phyloP scores from a whole-genome alignment of 2,113 vertebrate genomes.

The Cheilinus undulatus region DNA sequence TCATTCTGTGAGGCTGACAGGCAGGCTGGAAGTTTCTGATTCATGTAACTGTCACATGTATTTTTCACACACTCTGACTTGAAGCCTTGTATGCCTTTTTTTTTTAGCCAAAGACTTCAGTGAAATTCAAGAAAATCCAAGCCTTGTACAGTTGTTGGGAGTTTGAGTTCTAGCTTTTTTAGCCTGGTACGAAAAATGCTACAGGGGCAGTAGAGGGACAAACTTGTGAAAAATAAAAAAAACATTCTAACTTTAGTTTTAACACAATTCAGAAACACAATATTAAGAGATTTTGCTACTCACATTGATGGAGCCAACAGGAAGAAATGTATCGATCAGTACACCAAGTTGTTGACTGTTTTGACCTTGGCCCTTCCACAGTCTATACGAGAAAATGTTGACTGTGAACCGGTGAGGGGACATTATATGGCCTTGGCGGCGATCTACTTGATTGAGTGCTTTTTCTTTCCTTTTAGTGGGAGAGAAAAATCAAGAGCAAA shows the following conservation, averaged over 20 bases:
- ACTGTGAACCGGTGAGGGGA: neutral
- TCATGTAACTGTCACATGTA: too few species aligned
- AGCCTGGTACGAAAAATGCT: too few species aligned
- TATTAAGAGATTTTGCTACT: neutral
- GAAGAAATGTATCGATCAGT: neutral
- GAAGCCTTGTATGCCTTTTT: neutral
- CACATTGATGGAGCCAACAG: neutral
- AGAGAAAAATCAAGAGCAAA: slow-evolving; percentile 16
- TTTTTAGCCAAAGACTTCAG: neutral
- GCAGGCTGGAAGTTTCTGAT: too few species aligned
- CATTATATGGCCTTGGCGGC: slow-evolving; percentile 22
- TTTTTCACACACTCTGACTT: neutral
- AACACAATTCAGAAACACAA: neutral
- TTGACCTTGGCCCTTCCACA: neutral
- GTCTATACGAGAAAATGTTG: neutral
- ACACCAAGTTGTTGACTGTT: neutral
- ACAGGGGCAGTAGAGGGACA: too few species aligned
- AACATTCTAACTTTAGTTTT: neutral
- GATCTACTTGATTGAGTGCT: slow-evolving; percentile 16
- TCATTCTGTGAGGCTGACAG: neutral
- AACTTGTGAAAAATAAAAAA: too few species aligned
- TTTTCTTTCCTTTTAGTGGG: neutral
- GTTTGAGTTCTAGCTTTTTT: too few species aligned
- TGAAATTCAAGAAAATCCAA: too few species aligned
- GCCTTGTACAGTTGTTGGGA: too few species aligned